phyloP scores from a whole-genome alignment of 1,140 invertebrate species.

The Drosophila pseudoobscura region DNA sequence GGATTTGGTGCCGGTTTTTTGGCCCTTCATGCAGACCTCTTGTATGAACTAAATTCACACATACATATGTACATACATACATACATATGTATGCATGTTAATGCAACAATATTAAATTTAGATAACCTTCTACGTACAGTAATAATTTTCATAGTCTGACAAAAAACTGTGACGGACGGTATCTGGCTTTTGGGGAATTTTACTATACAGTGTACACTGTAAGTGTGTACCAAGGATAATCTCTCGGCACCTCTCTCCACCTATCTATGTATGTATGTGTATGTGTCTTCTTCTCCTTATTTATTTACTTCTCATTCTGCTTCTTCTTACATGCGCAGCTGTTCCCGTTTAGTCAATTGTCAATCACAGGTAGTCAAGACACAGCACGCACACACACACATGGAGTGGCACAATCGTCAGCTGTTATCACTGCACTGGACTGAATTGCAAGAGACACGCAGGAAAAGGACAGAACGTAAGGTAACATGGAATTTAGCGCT shows the following conservation, averaged over 20 bases:
- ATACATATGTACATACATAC: too few relatives aligned
- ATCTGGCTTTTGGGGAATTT: too few relatives aligned
- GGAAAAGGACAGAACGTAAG: slow-evolving; percentile 20
- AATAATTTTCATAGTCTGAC: too few relatives aligned
- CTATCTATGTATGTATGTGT: neutral
- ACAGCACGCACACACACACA: slow-evolving; percentile 7
- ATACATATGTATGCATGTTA: too few relatives aligned
- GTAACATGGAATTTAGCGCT: too few relatives aligned
- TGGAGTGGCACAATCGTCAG: slow-evolving; percentile 26
- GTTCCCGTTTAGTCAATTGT: slow-evolving; percentile 42
- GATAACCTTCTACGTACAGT: too few relatives aligned
- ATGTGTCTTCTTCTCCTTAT: slow-evolving; percentile 1
- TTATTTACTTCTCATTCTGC: neutral
- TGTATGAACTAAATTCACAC: too few relatives aligned
- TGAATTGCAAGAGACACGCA: slow-evolving; percentile 1
- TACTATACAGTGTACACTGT: neutral
- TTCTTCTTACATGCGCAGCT: slow-evolving; percentile 60
- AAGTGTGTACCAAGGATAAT: neutral
- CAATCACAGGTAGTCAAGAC: slow-evolving; percentile 58
- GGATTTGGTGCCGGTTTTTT: too few relatives aligned
- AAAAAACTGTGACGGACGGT: too few relatives aligned
- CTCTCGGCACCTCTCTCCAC: slow-evolving; percentile 25
- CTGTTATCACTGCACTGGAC: slow-evolving; percentile 28
- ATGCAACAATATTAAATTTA: too few relatives aligned
- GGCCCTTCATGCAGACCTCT: too few relatives aligned